Percentiles rank a stretch among this genome's conserved stretches.
Conservation (phyloP, 2,888 invertebrate genomes). For the Lobophora halterata region DNA sequence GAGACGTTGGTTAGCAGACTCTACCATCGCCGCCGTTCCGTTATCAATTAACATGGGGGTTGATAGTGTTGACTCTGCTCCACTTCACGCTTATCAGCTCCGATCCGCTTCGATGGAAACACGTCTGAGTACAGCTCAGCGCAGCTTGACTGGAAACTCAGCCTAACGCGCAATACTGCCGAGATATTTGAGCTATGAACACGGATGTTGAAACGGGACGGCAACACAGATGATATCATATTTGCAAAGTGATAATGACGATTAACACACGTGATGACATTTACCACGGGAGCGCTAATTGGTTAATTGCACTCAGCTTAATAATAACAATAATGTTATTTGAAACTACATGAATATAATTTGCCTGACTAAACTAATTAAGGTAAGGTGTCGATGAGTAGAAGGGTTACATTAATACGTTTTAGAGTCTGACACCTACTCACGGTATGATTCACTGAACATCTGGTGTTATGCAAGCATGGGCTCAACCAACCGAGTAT, state of each 20-base stretch:
- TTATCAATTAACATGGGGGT: too few relatives aligned
- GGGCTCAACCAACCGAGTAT: slow-evolving; percentile 32
- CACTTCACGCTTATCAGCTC: too few relatives aligned
- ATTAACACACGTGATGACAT: slow-evolving; percentile 23
- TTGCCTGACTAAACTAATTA: slow-evolving; percentile 17
- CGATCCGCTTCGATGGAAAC: too few relatives aligned
- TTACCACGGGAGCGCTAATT: slow-evolving; percentile 19
- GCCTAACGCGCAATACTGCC: slow-evolving; percentile 29
- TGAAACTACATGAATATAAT: slow-evolving; percentile 14
- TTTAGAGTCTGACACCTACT: slow-evolving; percentile 55
- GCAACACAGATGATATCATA: slow-evolving; percentile 35
- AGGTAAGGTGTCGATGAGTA: slow-evolving; percentile 21
- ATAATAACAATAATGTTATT: slow-evolving; percentile 15
- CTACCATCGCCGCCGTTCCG: too few relatives aligned
- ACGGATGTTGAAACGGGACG: slow-evolving; percentile 20
- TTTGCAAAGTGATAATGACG: slow-evolving; percentile 28
- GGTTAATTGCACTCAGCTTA: slow-evolving; percentile 9
- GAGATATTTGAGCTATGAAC: slow-evolving; percentile 24
- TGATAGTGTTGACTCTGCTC: too few relatives aligned
- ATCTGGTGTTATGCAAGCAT: slow-evolving; percentile 60
- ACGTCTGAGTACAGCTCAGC: too few relatives aligned
- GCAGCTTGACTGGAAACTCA: too few relatives aligned
- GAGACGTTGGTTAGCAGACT: too few relatives aligned
- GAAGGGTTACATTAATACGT: slow-evolving; percentile 41
- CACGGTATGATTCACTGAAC: slow-evolving; percentile 57